Conservation (phyloP, 1,140 invertebrate genomes). For the Meloidogyne exigua region DNA sequence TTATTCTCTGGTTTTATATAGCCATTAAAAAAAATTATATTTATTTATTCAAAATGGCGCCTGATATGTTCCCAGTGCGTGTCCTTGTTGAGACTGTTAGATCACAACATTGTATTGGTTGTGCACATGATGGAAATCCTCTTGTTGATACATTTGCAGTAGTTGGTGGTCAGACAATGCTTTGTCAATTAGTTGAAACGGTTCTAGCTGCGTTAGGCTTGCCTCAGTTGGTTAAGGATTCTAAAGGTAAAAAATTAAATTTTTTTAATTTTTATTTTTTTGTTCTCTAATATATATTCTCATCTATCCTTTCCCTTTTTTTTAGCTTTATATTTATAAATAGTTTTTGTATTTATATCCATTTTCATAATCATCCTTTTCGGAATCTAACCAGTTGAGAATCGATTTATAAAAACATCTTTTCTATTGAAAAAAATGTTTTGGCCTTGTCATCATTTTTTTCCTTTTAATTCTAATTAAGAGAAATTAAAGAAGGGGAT, state of each 20-base stretch:
- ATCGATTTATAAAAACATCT: too few species aligned
- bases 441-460: too few species aligned
- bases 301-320: too few species aligned
- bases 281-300: too few species aligned
- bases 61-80: slow-evolving; percentile 51
- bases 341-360: too few species aligned
- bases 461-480: too few species aligned
- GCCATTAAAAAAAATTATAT: not conserved
- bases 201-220: slow-evolving; percentile 48
- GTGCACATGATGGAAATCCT: slow-evolving; percentile 45
- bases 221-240: slow-evolving; percentile 48
- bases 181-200: slow-evolving; percentile 48
- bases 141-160: slow-evolving; percentile 52
- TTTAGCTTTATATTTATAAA: too few species aligned
- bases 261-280: too few species aligned
- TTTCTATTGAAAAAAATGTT: too few species aligned
- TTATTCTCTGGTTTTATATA: not conserved
- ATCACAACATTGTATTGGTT: slow-evolving; percentile 47
- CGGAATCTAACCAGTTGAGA: too few species aligned
- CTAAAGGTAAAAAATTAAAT: slow-evolving; percentile 28
- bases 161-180: slow-evolving; percentile 42
- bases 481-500: too few species aligned
- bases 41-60: slow-evolving; percentile 10
- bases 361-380: too few species aligned
- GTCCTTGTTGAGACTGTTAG: slow-evolving; percentile 50